These are phyloP conservation scores for Urophycis tenuis DNA, from an alignment of 2,797 vertebrate genomes.

Conservation along the genomic window DNA sequence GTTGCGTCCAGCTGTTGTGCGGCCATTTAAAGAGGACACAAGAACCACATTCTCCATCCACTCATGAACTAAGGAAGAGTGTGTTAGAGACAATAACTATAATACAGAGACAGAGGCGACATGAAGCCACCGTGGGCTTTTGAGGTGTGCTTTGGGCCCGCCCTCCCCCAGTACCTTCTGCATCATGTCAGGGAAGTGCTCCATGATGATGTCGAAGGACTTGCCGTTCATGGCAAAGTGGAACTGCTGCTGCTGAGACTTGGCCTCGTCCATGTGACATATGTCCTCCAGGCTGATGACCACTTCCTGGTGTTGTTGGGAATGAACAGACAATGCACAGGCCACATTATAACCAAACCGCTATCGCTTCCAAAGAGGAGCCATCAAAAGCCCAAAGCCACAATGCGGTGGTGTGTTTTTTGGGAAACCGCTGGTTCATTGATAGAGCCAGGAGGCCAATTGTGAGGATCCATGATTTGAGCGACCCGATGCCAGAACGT, in stretches of 20 bases:
- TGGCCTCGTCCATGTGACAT: slow-evolving; percentile 70
- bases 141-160: not conserved
- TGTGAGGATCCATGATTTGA: not conserved
- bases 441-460: not conserved
- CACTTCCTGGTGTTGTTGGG: slow-evolving; percentile 70
- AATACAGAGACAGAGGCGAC: not conserved
- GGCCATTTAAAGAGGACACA: not conserved
- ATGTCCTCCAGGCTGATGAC: slow-evolving; percentile 80
- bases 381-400: not conserved
- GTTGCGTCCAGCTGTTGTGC: too few species aligned
- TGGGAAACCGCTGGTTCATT: not conserved
- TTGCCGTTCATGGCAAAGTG: slow-evolving; percentile 99
- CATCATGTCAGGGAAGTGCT: slow-evolving; percentile 94
- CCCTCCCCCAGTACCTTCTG: slow-evolving; percentile 77
- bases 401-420: not conserved
- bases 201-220: slow-evolving; percentile 87
- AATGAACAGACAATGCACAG: not conserved
- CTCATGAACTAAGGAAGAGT: not conserved
- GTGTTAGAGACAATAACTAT: not conserved
- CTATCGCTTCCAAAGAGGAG: not conserved
- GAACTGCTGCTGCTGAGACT: slow-evolving; percentile 70
- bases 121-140: not conserved
- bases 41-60: not conserved
- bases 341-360: not conserved
- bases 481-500: too few species aligned